Evolutionary conservation across 2,113 vertebrate genomes (phyloP).

Genomic region (Nibea coibor): DNA sequence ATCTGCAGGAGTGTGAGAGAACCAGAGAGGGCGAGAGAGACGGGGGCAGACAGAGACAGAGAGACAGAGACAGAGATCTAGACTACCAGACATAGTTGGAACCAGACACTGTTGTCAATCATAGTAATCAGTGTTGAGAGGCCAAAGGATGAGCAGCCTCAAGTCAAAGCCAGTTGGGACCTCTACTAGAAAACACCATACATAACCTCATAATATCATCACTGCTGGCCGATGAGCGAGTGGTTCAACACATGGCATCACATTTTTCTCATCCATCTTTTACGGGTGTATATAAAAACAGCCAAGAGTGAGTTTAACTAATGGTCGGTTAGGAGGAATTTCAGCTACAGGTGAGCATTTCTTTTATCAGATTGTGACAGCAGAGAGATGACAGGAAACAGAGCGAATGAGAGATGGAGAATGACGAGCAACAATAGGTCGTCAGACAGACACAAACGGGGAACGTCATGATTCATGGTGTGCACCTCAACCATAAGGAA

Average conservation of each 20-base stretch:
- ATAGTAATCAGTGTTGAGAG: neutral
- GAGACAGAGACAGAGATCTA: neutral
- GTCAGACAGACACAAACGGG: neutral
- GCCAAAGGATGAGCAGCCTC: neutral
- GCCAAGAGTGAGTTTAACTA: neutral
- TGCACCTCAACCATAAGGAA: neutral
- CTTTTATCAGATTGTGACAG: neutral
- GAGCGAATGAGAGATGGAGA: neutral
- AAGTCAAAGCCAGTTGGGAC: conserved; percentile 35
- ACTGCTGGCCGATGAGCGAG: neutral
- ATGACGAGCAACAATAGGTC: too few relatives aligned
- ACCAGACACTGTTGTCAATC: neutral
- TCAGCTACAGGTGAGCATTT: neutral
- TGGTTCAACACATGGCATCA: neutral
- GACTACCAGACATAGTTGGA: neutral
- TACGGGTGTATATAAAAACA: neutral
- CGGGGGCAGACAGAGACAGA: neutral
- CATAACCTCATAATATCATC: neutral
- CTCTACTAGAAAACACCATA: conserved; percentile 59
- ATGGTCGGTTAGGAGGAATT: neutral
- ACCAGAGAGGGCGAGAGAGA: neutral
- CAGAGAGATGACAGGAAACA: neutral
- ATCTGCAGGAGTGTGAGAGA: neutral
- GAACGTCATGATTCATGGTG: neutral
- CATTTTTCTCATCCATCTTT: neutral